These are phyloP conservation scores for Musca domestica DNA, from an alignment of 1,140 invertebrate genomes.

Conservation along the genomic window DNA sequence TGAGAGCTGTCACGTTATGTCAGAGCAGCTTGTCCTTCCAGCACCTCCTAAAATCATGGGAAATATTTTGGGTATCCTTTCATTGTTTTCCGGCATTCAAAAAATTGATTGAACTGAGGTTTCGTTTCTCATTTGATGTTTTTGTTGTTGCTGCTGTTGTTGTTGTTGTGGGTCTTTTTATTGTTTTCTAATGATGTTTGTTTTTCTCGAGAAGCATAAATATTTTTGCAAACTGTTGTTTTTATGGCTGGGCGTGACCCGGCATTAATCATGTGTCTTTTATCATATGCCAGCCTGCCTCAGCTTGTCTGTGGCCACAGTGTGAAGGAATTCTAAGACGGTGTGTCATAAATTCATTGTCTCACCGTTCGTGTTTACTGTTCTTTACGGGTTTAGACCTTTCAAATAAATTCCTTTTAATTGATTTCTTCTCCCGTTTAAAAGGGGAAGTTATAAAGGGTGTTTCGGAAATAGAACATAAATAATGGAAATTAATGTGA, in stretches of 20 bases:
- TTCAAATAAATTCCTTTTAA: no score
- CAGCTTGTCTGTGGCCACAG: no score
- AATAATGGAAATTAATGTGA: no score
- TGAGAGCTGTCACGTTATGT: conserved; percentile 9
- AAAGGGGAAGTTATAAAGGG: no score
- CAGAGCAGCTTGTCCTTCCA: no score
- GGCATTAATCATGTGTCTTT: conserved; percentile 16
- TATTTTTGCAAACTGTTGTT: conserved; percentile 11
- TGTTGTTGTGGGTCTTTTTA: conserved; percentile 4
- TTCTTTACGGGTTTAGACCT: no score
- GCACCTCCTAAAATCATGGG: background rate
- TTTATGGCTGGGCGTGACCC: conserved; percentile 19
- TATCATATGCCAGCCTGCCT: background rate
- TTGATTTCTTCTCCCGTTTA: no score
- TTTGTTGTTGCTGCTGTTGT: background rate
- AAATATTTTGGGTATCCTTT: conserved; percentile 17
- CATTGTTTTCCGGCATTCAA: no score
- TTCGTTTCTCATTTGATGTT: background rate
- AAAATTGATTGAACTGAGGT: conserved; percentile 3
- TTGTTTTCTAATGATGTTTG: conserved; percentile 22
- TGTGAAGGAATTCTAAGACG: no score
- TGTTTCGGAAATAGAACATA: no score
- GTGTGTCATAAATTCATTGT: no score
- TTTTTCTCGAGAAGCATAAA: conserved; percentile 10
- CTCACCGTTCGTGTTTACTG: no score